Conservation (phyloP, 2,113 vertebrate species). For the Vidua chalybeata region DNA sequence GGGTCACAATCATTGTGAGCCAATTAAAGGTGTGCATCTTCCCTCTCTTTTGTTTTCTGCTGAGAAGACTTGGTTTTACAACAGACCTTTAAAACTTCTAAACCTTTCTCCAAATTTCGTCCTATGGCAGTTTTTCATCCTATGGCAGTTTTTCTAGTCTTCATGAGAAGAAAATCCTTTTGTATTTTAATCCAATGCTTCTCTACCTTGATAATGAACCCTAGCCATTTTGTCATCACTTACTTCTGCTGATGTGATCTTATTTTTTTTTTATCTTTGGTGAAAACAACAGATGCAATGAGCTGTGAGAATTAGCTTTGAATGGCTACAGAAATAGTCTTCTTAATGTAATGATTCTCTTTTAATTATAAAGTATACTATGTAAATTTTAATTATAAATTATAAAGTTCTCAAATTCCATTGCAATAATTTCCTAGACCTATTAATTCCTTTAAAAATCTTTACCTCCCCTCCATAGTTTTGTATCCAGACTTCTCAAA, state of each 20-base stretch:
- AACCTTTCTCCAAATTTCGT: background rate
- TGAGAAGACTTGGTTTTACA: background rate
- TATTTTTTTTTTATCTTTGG: background rate
- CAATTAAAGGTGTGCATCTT: background rate
- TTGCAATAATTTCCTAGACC: background rate
- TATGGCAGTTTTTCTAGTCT: background rate
- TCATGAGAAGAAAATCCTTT: background rate
- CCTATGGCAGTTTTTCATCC: background rate
- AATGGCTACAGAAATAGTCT: background rate
- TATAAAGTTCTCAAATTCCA: background rate
- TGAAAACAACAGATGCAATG: background rate
- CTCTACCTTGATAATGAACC: background rate
- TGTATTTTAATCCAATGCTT: background rate
- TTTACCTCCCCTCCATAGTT: background rate
- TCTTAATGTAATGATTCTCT: background rate
- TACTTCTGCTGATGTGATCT: background rate
- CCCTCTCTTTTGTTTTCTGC: background rate
- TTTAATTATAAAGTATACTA: background rate
- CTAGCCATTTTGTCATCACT: background rate
- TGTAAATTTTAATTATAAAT: background rate
- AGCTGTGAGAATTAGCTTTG: background rate
- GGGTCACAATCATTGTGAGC: background rate
- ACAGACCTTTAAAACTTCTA: background rate
- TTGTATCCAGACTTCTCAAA: background rate
- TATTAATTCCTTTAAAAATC: background rate